Evolutionary conservation across 2,113 vertebrate species (phyloP), one percentile per base, ranked within the genome.

Genomic region (Ictalurus punctatus): DNA sequence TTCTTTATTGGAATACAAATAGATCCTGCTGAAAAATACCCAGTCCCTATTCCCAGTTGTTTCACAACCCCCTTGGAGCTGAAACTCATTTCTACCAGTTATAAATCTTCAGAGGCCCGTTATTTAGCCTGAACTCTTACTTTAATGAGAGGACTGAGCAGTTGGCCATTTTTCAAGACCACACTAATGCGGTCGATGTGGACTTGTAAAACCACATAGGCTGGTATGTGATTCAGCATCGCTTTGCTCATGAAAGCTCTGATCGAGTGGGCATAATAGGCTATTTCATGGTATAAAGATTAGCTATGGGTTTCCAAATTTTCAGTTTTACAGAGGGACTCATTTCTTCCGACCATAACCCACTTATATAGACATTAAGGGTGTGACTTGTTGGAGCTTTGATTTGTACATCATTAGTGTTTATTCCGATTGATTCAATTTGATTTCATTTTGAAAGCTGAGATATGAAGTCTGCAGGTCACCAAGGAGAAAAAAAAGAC

Each of bases 31-130:
- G 83, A 89, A 87, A 90, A 91, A 88, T 30, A 48, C 34, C 61
- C 71, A 89, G 84, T 67, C 86, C 71, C 44, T 14, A 21, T 44
- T 79, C 40, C 40, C 40, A 69, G 56, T 74, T 86, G 85, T 83
- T 90, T 85, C 86, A 30, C 71, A 82, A 80, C 81, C 87, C 89
- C 59, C 83, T 67, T 87, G 83, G 73, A 85, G 84, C 91, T 86
- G 83, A 86, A 89, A 87, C 83, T 87, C 81, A 73, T 80, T 87
- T 83, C 80, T 93, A 88, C 86, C 89, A 84, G 92, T 93, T 93
- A 89, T 94, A 93, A 94, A 94, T 95, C 93, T 94, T 90, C 79
- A 69, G 92, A 92, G 93, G 90, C 87, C 93, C 91, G 87, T 86
- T 74, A 89, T 90, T 93, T 89, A 90, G 65, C 87, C 87, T 89